Percentiles rank a stretch among this genome's conserved stretches.
phyloP scores from a whole-genome alignment of 2,888 invertebrate genomes.

The Lasius fuliginosus region DNA sequence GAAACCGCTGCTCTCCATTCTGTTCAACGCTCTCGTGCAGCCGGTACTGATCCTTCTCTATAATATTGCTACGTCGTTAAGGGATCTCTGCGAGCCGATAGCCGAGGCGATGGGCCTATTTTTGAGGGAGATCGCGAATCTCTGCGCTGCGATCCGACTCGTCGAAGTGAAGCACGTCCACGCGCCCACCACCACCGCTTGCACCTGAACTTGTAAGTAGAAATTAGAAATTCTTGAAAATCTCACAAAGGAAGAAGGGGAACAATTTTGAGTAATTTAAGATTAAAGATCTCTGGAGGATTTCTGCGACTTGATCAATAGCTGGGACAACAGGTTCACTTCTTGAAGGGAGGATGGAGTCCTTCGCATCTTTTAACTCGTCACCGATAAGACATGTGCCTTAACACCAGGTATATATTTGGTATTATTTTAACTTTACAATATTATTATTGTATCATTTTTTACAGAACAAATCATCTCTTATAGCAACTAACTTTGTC shows the following conservation, averaged over 20 bases:
- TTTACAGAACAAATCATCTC: constrained; percentile 83
- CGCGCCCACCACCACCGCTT: constrained; percentile 59
- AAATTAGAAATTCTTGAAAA: background rate
- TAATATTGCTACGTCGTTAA: constrained; percentile 88
- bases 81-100: constrained; percentile 89
- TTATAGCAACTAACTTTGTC: constrained; percentile 83
- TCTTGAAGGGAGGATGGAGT: background rate
- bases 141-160: constrained; percentile 86
- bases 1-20: constrained; percentile 89
- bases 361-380: constrained; percentile 21
- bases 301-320: background rate
- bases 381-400: constrained; percentile 68
- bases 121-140: constrained; percentile 85
- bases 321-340: background rate
- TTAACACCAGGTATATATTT: constrained; percentile 86
- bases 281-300: background rate
- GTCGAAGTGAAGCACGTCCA: constrained; percentile 85
- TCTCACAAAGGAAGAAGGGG: background rate
- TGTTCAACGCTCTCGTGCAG: constrained; percentile 90
- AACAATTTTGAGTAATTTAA: background rate
- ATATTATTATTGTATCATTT: constrained; percentile 82
- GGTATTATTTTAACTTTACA: constrained; percentile 85
- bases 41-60: constrained; percentile 90
- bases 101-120: constrained; percentile 88
- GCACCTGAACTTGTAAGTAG: constrained; percentile 65